phyloP scores from a whole-genome alignment of 2,888 invertebrate genomes.

The Epinotia ramella region DNA sequence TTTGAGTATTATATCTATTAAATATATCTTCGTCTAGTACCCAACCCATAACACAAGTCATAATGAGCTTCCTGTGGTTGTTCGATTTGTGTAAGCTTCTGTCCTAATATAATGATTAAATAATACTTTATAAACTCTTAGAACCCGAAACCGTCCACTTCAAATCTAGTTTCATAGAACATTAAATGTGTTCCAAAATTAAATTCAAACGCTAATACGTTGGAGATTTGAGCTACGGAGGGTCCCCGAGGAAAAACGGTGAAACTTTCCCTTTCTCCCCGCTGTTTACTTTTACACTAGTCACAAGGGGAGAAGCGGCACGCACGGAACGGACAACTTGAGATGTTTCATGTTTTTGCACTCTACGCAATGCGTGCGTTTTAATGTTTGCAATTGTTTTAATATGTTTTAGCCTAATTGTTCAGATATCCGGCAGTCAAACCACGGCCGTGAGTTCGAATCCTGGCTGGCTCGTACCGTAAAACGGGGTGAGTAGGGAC shows the following conservation, averaged over 20 bases:
- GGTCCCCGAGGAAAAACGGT: constrained; percentile 75
- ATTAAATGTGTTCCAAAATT: constrained; percentile 65
- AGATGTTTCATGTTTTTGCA: constrained; percentile 36
- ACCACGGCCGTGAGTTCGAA: no score
- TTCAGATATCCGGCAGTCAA: no score
- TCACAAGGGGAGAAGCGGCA: constrained; percentile 55
- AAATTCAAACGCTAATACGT: constrained; percentile 68
- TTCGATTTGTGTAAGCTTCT: no score
- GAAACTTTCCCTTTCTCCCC: constrained; percentile 74
- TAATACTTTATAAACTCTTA: neutral
- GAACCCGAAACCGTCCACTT: neutral
- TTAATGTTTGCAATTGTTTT: constrained; percentile 16
- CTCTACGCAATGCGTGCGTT: constrained; percentile 14
- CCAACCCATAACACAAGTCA: no score
- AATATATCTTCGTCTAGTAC: no score
- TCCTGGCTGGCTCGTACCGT: no score
- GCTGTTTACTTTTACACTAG: constrained; percentile 80
- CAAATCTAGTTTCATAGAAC: constrained; percentile 48
- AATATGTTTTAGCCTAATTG: neutral
- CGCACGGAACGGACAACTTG: constrained; percentile 23
- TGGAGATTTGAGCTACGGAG: constrained; percentile 70
- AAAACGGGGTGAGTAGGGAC: no score
- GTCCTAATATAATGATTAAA: no score
- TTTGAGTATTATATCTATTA: no score
- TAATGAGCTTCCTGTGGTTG: no score